Conservation (phyloP, 2,113 vertebrate species). For the Cyprinodon variegatus region DNA sequence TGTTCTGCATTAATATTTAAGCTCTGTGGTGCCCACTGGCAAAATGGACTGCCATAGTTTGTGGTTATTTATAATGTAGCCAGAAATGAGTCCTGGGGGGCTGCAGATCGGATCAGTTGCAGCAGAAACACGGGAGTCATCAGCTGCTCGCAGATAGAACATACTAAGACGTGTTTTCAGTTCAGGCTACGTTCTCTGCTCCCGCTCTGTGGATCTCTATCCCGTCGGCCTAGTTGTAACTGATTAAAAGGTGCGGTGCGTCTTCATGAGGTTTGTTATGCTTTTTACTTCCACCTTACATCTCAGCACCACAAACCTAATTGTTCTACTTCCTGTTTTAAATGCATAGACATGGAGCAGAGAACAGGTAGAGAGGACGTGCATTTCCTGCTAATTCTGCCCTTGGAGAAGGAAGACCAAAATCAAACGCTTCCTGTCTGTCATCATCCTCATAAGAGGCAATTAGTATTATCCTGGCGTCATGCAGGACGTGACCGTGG, state of each 20-base stretch:
- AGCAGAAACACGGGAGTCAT: background rate
- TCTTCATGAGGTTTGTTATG: constrained; percentile 4
- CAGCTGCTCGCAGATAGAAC: background rate
- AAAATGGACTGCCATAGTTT: constrained; percentile 13
- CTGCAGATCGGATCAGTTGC: background rate
- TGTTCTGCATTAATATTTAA: constrained; percentile 21
- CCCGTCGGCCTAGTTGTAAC: background rate
- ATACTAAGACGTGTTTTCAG: background rate
- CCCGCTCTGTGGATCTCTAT: background rate
- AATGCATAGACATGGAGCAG: constrained; percentile 17
- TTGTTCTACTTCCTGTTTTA: background rate
- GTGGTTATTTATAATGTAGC: constrained; percentile 23
- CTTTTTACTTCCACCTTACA: constrained; percentile 7
- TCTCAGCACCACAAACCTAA: background rate
- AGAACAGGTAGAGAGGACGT: constrained; percentile 40
- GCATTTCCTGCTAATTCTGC: constrained; percentile 28
- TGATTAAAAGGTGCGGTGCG: background rate
- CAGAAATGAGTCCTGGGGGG: background rate
- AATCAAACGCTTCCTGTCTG: constrained; percentile 32
- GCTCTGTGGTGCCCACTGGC: background rate
- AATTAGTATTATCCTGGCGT: constrained; percentile 26
- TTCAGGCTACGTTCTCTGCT: background rate
- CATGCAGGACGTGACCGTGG: constrained; percentile 19
- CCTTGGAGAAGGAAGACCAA: constrained; percentile 23
- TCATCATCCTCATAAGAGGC: constrained; percentile 23